These are phyloP conservation scores for Burhinus oedicnemus DNA, from an alignment of 2,113 vertebrate species.

Conservation along the genomic window DNA sequence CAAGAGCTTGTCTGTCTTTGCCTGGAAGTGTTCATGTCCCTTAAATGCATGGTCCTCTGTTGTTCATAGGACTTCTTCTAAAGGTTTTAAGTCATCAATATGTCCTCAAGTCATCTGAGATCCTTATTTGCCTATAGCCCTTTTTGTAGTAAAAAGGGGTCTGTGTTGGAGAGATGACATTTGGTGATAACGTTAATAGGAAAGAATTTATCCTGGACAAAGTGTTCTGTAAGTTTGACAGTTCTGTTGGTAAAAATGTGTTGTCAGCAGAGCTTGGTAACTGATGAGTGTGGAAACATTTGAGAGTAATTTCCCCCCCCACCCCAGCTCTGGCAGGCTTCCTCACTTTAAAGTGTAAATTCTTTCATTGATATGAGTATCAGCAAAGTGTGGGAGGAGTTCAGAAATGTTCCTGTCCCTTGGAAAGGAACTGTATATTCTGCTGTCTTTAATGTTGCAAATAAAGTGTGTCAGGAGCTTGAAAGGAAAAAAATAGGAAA, in stretches of 20 bases:
- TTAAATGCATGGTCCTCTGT: background rate
- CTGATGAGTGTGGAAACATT: slow-evolving; percentile 30
- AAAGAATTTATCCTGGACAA: background rate
- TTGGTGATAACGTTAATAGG: background rate
- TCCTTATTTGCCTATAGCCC: background rate
- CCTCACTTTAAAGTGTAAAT: background rate
- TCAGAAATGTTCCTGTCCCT: background rate
- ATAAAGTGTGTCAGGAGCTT: background rate
- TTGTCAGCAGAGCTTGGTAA: slow-evolving; percentile 22
- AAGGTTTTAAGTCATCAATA: background rate
- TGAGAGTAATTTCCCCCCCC: background rate
- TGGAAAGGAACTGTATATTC: background rate
- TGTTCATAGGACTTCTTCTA: background rate
- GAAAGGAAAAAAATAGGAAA: background rate
- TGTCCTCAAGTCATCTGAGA: background rate
- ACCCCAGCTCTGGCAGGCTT: slow-evolving; percentile 1
- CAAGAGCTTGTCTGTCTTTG: background rate
- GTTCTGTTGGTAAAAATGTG: background rate
- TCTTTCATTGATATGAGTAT: slow-evolving; percentile 4
- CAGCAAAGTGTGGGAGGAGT: slow-evolving; percentile 2
- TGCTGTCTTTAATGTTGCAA: background rate
- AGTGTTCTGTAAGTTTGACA: background rate
- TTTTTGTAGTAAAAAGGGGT: background rate
- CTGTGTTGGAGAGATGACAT: background rate
- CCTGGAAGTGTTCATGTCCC: background rate